Evolutionary conservation across 1,140 invertebrate species (phyloP), one percentile per base, ranked within the genome.

Genomic region (Aradophagus sp.): DNA sequence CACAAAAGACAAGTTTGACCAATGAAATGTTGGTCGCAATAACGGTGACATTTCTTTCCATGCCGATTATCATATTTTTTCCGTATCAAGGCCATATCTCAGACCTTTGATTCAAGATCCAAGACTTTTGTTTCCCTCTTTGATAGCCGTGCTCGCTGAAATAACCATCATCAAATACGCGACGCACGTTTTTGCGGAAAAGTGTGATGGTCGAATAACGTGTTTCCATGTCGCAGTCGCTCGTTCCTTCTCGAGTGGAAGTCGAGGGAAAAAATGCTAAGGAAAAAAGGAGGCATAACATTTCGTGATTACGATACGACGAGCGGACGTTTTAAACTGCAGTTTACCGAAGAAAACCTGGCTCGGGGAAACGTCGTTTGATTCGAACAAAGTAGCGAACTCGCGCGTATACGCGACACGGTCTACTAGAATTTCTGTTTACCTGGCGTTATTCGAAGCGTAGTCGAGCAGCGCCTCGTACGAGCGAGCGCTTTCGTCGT

Each of bases 401-500:
- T 50, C 35, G 11, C 45, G 27, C 36, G 35, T 12, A 36, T 36
- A 55, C 39, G 41, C 36, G 45, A 62, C 59, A 61, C 39, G 29
- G 41, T 63, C 48, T 63, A 63, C 59, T 63, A 53, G 59, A 45
- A 53, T 63, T 63, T 62, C 59, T 53, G 59, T 63, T n/a, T n/a
- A n/a, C n/a, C n/a, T n/a, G n/a, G n/a, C n/a, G n/a, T n/a, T n/a
- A n/a, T n/a, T n/a, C n/a, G n/a, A n/a, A n/a, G n/a, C n/a, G n/a
- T n/a, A n/a, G n/a, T n/a, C n/a, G n/a, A n/a, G n/a, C n/a, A n/a
- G n/a, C n/a, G n/a, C n/a, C n/a, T n/a, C n/a, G n/a, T n/a, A n/a
- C n/a, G n/a, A n/a, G n/a, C n/a, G n/a, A n/a, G n/a, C n/a, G n/a
- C n/a, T n/a, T n/a, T n/a, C n/a, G n/a, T n/a, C n/a, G n/a, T n/a